Evolutionary conservation across 2,888 invertebrate species (phyloP), one percentile per base, ranked within the genome.

Genomic region (Melolontha melolontha): DNA sequence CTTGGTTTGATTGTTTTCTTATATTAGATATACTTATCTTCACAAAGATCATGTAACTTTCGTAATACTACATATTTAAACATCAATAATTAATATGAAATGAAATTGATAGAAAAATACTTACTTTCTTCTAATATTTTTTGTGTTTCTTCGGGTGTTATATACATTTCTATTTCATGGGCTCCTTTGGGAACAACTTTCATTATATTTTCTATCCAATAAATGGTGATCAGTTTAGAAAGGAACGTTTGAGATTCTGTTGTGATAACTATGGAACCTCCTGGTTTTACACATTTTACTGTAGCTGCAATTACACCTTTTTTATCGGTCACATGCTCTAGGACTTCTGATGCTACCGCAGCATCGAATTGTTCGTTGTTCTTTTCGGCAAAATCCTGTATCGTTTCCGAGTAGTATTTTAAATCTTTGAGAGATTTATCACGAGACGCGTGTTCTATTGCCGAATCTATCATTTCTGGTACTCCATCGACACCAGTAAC

Each of bases 401-500:
- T 84, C 1, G 85, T 84, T 12, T 82, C 78, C 44, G 80, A 76
- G 11, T 82, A 51, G 70, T 88, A 89, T 4, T 75, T 79, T 12
- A 86, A 81, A 71, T 76, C 81, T 52, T 80, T 81, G 5, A 59
- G 50, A 2, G 40, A 16, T 27, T 49, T 59, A 16, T 68, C 59
- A 5, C 29, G 42, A 16, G 57, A 47, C 44, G 84, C 84, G 79
- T 94, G 94, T 11, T 85, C 75, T 70, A 86, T 84, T 0, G 95
- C 95, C 5, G 87, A 78, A 17, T 84, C 79, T 67, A 95, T 89
- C 22, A 92, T 85, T 51, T 91, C 89, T 22, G 84, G 82, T 29
- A 91, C 90, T 2, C 92, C 89, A 82, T 95, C 95, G 14, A 95
- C 84, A 7, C 93, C 95, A 0, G 89, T 91, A 0, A 95, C 90